Base-by-base conservation (phyloP, 2,797 vertebrate genomes). In the Lepilemur septentrionalis region DNA sequence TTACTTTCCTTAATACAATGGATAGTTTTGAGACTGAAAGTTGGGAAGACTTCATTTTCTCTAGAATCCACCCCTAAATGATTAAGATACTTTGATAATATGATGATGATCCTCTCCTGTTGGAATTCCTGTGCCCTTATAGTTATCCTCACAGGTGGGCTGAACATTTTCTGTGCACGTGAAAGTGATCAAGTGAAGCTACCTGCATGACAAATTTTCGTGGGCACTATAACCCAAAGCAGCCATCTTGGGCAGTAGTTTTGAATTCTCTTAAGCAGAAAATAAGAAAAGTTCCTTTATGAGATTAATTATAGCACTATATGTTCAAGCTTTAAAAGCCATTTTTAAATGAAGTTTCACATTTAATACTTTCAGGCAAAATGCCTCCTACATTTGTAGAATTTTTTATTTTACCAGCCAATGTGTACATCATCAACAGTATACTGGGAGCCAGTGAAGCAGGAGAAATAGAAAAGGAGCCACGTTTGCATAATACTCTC, bases 161-260 rank as follows among this genome's bases (percentile, higher is more conserved):
- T 78, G 55, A 83, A 65, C 30, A 59, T 87, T 63, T 90, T 48
- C 82, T 88, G 43, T 93, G 23, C 30, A 75, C 70, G 41, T 23
- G 35, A 35, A 80, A 63, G 23, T 80, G 57, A 84, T 73, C 43
- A 61, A 87, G 5, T 93, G 72, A 93, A 80, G 18, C 87, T 93
- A 32, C 4, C 6, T 28, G 2, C 7, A 35, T n/a, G 18, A 69
- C 28, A 89, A 5, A 80, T 20, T 94, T 75, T 73, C 46, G 22
- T 55, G 67, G 32, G 12, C 25, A 63, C 12, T 30, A 2, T 70
- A 65, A 48, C 48, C 14, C 55, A n/a, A 67, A 85, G 59, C 41
- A 57, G 14, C 32, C 14, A 30, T 80, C 22, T 93, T 59, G 65
- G 30, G 25, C n/a, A 57, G 73, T 57, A n/a, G 41, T 85, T 72